A percentile compares a stretch with the other conserved stretches of the same genome.
These are phyloP conservation scores for Hirtodrosophila trivittata DNA, from an alignment of 2,888 invertebrate species.

Conservation along the genomic window DNA sequence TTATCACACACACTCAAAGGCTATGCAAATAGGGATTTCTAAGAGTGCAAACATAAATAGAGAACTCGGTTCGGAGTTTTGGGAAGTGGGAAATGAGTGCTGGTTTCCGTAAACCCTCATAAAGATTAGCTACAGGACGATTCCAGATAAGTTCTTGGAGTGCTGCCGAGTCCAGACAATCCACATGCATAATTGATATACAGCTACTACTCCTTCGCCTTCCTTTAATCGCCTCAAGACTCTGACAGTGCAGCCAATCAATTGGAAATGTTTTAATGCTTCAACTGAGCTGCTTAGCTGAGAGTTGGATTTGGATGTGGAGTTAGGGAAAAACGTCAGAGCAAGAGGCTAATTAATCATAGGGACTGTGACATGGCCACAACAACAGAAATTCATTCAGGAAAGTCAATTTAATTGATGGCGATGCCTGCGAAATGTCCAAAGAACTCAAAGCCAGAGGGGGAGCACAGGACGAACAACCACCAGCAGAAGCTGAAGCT, in stretches of 20 bases:
- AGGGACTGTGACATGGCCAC: constrained; percentile 36
- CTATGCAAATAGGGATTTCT: constrained; percentile 44
- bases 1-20: constrained; percentile 6
- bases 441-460: constrained; percentile 19
- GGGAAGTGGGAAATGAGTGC: neutral
- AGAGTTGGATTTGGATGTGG: constrained; percentile 3
- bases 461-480: neutral
- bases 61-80: constrained; percentile 11
- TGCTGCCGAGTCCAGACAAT: constrained; percentile 17
- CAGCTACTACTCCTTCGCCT: too few species aligned
- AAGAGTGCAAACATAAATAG: constrained; percentile 18
- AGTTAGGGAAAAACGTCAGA: constrained; percentile 29
- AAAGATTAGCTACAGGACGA: constrained; percentile 33
- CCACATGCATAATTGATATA: constrained; percentile 67
- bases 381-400: constrained; percentile 19
- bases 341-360: constrained; percentile 77
- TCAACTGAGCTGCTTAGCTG: constrained; percentile 11
- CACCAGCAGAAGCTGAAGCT: constrained; percentile 38
- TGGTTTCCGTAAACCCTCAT: constrained; percentile 1
- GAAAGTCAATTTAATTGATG: constrained; percentile 77
- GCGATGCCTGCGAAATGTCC: constrained; percentile 35
- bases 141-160: constrained; percentile 24
- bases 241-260: constrained; percentile 63
- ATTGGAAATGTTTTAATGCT: constrained; percentile 70
- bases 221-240: constrained; percentile 15